phyloP scores from a whole-genome alignment of 2,113 vertebrate species.

The Toxotes jaculatrix region DNA sequence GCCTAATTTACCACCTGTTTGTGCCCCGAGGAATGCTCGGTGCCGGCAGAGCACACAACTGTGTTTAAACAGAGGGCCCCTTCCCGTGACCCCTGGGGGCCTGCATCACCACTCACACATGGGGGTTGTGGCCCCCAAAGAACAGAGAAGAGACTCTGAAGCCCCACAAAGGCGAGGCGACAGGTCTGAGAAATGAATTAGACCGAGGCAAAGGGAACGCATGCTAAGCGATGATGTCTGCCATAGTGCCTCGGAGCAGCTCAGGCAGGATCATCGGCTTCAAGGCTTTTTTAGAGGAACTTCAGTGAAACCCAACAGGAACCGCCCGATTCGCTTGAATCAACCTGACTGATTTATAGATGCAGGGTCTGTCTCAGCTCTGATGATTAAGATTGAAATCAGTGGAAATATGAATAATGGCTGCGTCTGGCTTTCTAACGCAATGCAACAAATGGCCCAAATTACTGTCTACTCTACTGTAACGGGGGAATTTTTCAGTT shows the following conservation, averaged over 20 bases:
- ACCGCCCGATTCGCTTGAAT: conserved; percentile 33
- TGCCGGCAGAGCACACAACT: conserved; percentile 68
- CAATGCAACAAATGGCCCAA: conserved; percentile 66
- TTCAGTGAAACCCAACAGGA: conserved; percentile 58
- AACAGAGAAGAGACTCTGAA: conserved; percentile 69
- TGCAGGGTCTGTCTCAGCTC: conserved; percentile 27
- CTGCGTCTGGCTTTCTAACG: conserved; percentile 36
- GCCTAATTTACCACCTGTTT: conserved; percentile 84
- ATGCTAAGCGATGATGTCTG: conserved; percentile 62
- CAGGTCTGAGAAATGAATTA: conserved; percentile 81
- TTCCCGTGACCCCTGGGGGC: conserved; percentile 79
- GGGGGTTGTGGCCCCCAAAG: conserved; percentile 62
- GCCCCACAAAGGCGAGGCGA: conserved; percentile 73
- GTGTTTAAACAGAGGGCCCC: conserved; percentile 83
- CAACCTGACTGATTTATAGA: conserved; percentile 58
- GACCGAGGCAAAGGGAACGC: conserved; percentile 48
- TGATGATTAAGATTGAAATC: conserved; percentile 62
- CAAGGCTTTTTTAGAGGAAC: conserved; percentile 46
- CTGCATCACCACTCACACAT: conserved; percentile 67
- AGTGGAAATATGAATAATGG: conserved; percentile 60
- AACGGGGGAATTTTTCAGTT: conserved; percentile 57
- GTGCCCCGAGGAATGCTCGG: conserved; percentile 73
- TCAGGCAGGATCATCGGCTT: conserved; percentile 58
- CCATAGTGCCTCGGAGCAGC: conserved; percentile 23
- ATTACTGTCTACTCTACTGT: conserved; percentile 61